Evolutionary conservation across 1,140 invertebrate species (phyloP), one percentile per base, ranked within the genome.

Genomic region (Lamellibrachia luymesi): DNA sequence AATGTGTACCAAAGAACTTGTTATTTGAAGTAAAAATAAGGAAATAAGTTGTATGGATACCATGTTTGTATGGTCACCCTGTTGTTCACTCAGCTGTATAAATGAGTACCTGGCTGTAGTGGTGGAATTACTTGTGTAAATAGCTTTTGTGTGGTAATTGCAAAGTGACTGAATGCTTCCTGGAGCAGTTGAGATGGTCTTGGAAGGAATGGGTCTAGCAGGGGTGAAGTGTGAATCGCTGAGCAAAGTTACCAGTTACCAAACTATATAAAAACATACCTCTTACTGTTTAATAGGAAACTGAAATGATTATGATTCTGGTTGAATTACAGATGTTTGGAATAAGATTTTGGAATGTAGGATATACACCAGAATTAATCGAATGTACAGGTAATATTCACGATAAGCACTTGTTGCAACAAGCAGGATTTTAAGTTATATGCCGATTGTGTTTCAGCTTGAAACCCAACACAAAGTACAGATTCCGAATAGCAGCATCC

Each of bases 401-500:
- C 25, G 64, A 4, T 80, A 80, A 80, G 25, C 64, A 80, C 0
- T 80, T 22, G 17, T 17, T 80, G 64, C 64, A 80, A 80, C 7
- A 22, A 80, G 25, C 25, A 80, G 38, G 38, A 38, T 38, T 38
- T 38, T 38, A 38, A 38, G 38, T 38, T 38, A 38, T 38, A 38
- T 94, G 91, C 17, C 1, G 17, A 25, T 91, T 91, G 90, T 91
- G 90, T 91, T 51, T 91, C 94, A 97, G 96, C 92, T 96, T 99
- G 64, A 98, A 98, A 95, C 99, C 99, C 0, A 98, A 98, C 95
- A 99, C 98, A 0, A 97, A 97, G 0, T 99, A 99, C 96, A 98
- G 98, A 95, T 99, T 99, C 96, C 97, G 99, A 93, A 98, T 99
- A 93, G 98, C 98, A 96, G 99, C 98, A 2, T 99, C 98, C 8